A percentile compares a stretch with the other conserved stretches of the same genome.
Conservation (phyloP, 2,888 invertebrate genomes). For the Notodonta ziczac region DNA sequence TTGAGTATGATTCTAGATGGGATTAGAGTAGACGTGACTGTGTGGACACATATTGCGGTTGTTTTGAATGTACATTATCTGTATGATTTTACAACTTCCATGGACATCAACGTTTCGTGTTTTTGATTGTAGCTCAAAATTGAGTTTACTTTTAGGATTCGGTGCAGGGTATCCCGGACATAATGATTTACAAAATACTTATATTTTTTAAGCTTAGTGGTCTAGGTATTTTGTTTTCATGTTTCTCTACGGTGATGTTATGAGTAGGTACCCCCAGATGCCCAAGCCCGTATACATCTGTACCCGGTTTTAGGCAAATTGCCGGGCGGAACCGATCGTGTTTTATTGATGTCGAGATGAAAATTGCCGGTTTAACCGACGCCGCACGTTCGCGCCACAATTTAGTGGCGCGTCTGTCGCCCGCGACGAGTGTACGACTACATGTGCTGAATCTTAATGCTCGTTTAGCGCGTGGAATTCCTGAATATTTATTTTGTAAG, state of each 20-base stretch:
- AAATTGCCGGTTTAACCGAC: conserved; percentile 68
- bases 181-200: too few relatives aligned
- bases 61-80: background rate
- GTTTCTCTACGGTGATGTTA: background rate
- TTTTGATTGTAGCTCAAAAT: too few relatives aligned
- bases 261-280: conserved; percentile 29
- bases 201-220: too few relatives aligned
- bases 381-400: conserved; percentile 50
- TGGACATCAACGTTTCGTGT: too few relatives aligned
- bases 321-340: conserved; percentile 60
- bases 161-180: too few relatives aligned
- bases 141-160: too few relatives aligned
- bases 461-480: conserved; percentile 15
- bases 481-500: background rate
- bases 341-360: conserved; percentile 78
- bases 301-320: conserved; percentile 75
- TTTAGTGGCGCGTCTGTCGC: conserved; percentile 48
- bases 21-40: background rate
- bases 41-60: background rate
- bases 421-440: conserved; percentile 21
- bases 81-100: too few relatives aligned
- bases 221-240: background rate
- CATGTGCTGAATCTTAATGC: conserved; percentile 29
- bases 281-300: conserved; percentile 34
- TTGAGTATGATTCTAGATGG: conserved; percentile 4